Conservation (phyloP, 2,113 vertebrate genomes). For the Thalassoma bifasciatum region DNA sequence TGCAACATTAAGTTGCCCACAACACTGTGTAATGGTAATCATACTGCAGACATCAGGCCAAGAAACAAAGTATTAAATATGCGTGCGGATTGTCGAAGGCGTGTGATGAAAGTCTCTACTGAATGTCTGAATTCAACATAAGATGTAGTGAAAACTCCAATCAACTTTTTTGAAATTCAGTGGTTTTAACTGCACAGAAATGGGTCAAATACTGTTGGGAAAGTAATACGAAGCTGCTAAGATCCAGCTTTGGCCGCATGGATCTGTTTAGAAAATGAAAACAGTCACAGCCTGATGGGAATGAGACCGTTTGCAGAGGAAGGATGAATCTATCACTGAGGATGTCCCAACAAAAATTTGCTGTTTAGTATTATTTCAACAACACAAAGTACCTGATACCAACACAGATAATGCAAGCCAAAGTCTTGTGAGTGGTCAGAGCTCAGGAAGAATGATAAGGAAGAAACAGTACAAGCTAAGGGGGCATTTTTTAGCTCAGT, state of each 20-base stretch:
- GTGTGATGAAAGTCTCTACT: constrained; percentile 26
- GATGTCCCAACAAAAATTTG: constrained; percentile 8
- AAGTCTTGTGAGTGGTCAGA: constrained; percentile 41
- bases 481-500: constrained; percentile 17
- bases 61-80: neutral
- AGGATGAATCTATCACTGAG: constrained; percentile 6
- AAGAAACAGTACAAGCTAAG: constrained; percentile 6
- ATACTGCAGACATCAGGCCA: constrained; percentile 7
- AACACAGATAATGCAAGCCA: constrained; percentile 9
- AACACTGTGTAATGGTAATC: constrained; percentile 16
- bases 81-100: constrained; percentile 46
- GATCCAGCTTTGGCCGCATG: constrained; percentile 51
- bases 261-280: constrained; percentile 49
- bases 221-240: neutral
- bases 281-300: constrained; percentile 44
- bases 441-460: constrained; percentile 22
- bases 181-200: constrained; percentile 9
- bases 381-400: neutral
- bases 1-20: constrained; percentile 5
- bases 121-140: constrained; percentile 6
- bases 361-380: neutral
- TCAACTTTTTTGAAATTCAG: constrained; percentile 12
- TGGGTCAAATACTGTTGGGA: constrained; percentile 22
- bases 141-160: neutral
- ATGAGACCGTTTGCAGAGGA: constrained; percentile 12